phyloP scores from a whole-genome alignment of 1,140 invertebrate species.

The Microvelia longipes region DNA sequence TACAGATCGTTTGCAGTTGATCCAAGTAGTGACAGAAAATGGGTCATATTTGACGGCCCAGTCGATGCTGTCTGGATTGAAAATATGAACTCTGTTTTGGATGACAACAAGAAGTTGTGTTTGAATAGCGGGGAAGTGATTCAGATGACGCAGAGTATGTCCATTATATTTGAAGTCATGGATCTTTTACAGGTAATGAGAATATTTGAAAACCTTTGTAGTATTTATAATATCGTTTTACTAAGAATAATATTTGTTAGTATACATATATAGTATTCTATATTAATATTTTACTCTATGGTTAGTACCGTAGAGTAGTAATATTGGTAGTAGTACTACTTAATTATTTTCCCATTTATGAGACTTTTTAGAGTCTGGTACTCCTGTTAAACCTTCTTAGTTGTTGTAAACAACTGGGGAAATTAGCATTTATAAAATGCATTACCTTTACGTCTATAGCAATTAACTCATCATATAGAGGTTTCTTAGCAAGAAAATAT shows the following conservation, averaged over 20 bases:
- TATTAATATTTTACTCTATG: no score
- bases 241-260: not conserved
- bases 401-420: no score
- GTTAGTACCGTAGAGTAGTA: no score
- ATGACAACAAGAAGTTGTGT: conserved; percentile 82
- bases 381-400: no score
- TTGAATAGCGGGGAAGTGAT: conserved; percentile 78
- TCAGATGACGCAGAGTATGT: conserved; percentile 67
- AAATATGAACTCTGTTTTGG: conserved; percentile 85
- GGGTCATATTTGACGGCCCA: conserved; percentile 67
- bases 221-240: not conserved
- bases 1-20: conserved; percentile 16
- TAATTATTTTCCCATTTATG: no score
- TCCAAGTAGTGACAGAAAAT: conserved; percentile 37
- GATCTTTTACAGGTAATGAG: conserved; percentile 51
- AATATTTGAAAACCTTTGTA: not conserved
- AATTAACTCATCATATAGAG: no score
- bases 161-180: conserved; percentile 87
- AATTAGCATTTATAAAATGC: no score
- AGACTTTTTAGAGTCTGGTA: no score
- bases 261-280: no score
- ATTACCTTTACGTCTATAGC: no score
- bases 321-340: no score
- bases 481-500: no score
- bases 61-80: conserved; percentile 45